phyloP scores from a whole-genome alignment of 2,888 invertebrate genomes.

The Caenorhabditis japonica region DNA sequence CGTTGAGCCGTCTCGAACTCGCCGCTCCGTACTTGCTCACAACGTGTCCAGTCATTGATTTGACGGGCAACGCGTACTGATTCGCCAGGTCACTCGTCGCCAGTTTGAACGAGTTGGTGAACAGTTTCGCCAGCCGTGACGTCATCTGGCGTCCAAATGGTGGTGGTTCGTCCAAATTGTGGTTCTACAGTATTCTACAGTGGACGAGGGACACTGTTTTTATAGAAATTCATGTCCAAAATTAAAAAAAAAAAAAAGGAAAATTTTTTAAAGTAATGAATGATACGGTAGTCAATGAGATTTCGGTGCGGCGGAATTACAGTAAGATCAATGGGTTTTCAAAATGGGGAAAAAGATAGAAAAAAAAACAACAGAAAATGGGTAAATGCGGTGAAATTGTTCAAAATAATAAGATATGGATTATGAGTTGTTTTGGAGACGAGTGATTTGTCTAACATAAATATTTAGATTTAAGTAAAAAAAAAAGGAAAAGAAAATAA shows the following conservation, averaged over 20 bases:
- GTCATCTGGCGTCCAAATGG: background rate
- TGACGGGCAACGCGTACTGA: conserved; percentile 52
- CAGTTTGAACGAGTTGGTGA: conserved; percentile 49
- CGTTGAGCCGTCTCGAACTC: conserved; percentile 51
- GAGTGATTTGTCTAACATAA: no score
- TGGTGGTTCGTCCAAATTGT: no score
- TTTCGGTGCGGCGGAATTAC: background rate
- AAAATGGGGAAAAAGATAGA: background rate
- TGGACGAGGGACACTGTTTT: no score
- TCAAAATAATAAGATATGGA: conserved; percentile 6
- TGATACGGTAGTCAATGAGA: conserved; percentile 1
- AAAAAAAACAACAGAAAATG: conserved; percentile 8
- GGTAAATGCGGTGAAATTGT: background rate
- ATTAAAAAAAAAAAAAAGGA: background rate
- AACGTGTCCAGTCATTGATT: conserved; percentile 58
- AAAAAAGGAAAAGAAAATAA: conserved; percentile 3
- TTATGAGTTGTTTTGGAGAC: background rate
- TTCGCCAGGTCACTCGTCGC: conserved; percentile 60
- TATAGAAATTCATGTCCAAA: no score
- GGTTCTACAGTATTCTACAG: no score
- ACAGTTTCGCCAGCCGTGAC: conserved; percentile 14
- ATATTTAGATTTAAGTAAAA: background rate
- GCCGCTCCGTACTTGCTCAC: conserved; percentile 51
- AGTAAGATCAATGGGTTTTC: background rate
- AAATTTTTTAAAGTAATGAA: background rate